Base-by-base conservation (phyloP, 2,113 vertebrate species). In the Eublepharis macularius region DNA sequence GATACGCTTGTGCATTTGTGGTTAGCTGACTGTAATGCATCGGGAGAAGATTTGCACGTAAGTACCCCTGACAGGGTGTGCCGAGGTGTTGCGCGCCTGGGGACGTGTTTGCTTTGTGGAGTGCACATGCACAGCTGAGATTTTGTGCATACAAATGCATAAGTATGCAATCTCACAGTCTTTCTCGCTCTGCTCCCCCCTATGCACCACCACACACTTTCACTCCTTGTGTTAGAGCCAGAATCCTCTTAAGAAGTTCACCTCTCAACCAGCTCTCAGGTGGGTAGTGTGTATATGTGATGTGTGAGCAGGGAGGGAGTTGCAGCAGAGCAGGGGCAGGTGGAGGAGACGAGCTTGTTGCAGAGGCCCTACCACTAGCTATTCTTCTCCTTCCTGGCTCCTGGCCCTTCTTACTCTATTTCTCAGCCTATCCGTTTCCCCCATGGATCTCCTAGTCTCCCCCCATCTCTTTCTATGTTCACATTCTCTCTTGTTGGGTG, bases 171-270 rank as follows among this genome's bases (percentile, higher is more conserved):
- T 63, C 68, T 34, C 41, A 34, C 51, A 17, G 11, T 12, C 16
- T 43, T 51, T 63, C 19, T 17, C 49, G 6, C 60, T 63, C 26
- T 1, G 24, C 32, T 12, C 76, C 32, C 3, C 66, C 49, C 29
- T 6, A 21, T 41, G 10, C 54, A 21, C 1, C 54, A 57, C n/a
- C n/a, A 57, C 54, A 63, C 39, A 69, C 47, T 86, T 82, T 81
- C 47, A 29, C 63, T 81, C 29, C 10, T 63, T 34, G 73, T 26
- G n/a, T 36, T 36, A 70, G 6, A 82, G 73, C 73, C 65, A 87
- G 63, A 85, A 85, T 72, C 84, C 68, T 68, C 60, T 84, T 77
- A 84, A 54, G 39, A 86, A 86, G 17, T 51, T 57, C 45, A 68
- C 70, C 69, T 43, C 79, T n/a, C 32, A 32, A 24, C 26, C 68